Evolutionary conservation across 2,113 vertebrate species (phyloP).

Genomic region (Emydura subglobosa): DNA sequence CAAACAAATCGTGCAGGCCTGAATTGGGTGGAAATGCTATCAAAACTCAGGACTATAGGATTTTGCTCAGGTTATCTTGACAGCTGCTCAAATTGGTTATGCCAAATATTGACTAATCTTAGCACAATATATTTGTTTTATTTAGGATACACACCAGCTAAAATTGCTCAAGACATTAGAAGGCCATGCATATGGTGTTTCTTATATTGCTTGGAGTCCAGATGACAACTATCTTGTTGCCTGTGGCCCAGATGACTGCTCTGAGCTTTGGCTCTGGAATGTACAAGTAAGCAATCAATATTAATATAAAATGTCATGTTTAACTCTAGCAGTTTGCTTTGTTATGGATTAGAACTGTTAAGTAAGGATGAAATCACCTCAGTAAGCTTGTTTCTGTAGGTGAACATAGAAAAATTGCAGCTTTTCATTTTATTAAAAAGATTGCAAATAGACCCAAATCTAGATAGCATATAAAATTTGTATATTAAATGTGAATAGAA

Average conservation of each 20-base stretch:
- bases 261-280: conserved; percentile 98
- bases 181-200: conserved; percentile 96
- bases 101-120: neutral
- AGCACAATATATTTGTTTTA: conserved; percentile 30
- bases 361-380: rapidly evolving
- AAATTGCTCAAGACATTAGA: conserved; percentile 95
- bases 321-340: neutral
- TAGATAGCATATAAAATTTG: neutral
- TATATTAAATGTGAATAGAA: neutral
- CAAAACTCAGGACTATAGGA: neutral
- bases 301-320: neutral
- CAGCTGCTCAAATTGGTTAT: neutral
- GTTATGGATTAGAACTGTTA: neutral
- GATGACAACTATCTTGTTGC: conserved; percentile 96
- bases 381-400: neutral
- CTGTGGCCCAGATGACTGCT: conserved; percentile 98
- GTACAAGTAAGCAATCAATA: conserved; percentile 86
- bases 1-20: neutral
- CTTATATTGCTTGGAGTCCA: conserved; percentile 98
- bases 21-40: neutral
- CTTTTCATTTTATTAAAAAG: neutral
- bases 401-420: neutral
- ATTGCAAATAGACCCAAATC: neutral
- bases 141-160: conserved; percentile 93
- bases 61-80: neutral